A percentile compares a stretch with the other conserved stretches of the same genome.
Evolutionary conservation across 2,113 vertebrate species (phyloP).

Genomic region (Serilophus lunatus): DNA sequence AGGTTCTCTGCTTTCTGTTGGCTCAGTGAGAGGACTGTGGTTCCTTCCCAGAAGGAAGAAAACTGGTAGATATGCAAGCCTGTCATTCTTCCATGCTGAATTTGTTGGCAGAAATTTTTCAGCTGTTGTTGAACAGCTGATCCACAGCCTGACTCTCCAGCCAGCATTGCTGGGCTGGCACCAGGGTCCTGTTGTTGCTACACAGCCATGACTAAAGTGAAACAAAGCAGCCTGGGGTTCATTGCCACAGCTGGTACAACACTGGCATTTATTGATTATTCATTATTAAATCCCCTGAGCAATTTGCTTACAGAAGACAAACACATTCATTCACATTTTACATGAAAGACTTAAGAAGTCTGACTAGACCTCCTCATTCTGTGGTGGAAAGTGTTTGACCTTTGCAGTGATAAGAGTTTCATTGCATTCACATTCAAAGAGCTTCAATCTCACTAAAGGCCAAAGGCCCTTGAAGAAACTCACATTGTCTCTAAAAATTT

Average conservation of each 20-base stretch:
- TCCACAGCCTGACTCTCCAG: too few relatives aligned
- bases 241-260: not conserved
- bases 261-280: slow-evolving; percentile 6
- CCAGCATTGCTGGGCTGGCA: not conserved
- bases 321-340: not conserved
- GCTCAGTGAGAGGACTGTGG: not conserved
- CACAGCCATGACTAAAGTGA: not conserved
- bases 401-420: too few relatives aligned
- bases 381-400: not conserved
- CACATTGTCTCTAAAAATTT: not conserved
- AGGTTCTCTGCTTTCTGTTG: not conserved
- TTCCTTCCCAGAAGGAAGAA: not conserved
- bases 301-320: not conserved
- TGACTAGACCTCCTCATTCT: not conserved
- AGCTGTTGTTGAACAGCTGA: not conserved
- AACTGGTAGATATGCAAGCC: not conserved
- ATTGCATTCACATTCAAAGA: not conserved
- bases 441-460: not conserved
- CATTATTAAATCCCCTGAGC: not conserved
- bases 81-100: not conserved
- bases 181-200: not conserved
- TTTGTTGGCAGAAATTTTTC: not conserved
- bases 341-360: not conserved
- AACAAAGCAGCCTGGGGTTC: not conserved
- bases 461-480: not conserved